Evolutionary conservation across 1,140 invertebrate genomes (phyloP).

Genomic region (Hyles euphorbiae): DNA sequence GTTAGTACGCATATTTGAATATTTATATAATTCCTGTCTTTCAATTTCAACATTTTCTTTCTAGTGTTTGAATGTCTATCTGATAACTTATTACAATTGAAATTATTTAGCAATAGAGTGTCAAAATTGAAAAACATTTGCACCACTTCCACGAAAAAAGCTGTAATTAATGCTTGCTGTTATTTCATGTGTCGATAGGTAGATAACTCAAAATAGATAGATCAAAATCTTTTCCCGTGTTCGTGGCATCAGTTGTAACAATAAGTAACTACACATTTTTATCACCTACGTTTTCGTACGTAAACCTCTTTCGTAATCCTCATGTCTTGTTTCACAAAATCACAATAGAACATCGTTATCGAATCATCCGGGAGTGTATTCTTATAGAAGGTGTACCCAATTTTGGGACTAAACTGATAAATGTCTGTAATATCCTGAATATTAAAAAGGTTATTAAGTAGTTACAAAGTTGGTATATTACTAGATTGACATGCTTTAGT

Average conservation of each 20-base stretch:
- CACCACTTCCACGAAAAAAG: constrained; percentile 39
- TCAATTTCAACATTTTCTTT: constrained; percentile 38
- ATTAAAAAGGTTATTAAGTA: constrained; percentile 55
- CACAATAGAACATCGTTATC: constrained; percentile 50
- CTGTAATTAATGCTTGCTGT: not conserved
- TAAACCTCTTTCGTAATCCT: constrained; percentile 41
- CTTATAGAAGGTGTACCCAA: constrained; percentile 76
- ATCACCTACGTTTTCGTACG: constrained; percentile 69
- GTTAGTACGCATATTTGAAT: constrained; percentile 48
- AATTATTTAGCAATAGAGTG: not conserved
- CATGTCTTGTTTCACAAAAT: constrained; percentile 47
- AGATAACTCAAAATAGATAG: not conserved
- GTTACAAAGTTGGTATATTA: constrained; percentile 27
- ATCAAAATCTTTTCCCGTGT: constrained; percentile 29
- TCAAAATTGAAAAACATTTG: constrained; percentile 56
- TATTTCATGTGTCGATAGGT: not conserved
- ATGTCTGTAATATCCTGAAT: constrained; percentile 57
- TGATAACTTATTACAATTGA: too few relatives aligned
- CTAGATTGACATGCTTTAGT: constrained; percentile 46
- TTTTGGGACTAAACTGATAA: constrained; percentile 76
- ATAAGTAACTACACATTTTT: constrained; percentile 44
- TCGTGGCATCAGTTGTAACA: constrained; percentile 30
- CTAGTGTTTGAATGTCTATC: too few relatives aligned
- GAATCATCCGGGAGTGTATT: constrained; percentile 49
- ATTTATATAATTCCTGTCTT: constrained; percentile 40